These are phyloP conservation scores for Scolopax bukidnonensis DNA, from an alignment of 2,797 vertebrate species.

Conservation along the genomic window DNA sequence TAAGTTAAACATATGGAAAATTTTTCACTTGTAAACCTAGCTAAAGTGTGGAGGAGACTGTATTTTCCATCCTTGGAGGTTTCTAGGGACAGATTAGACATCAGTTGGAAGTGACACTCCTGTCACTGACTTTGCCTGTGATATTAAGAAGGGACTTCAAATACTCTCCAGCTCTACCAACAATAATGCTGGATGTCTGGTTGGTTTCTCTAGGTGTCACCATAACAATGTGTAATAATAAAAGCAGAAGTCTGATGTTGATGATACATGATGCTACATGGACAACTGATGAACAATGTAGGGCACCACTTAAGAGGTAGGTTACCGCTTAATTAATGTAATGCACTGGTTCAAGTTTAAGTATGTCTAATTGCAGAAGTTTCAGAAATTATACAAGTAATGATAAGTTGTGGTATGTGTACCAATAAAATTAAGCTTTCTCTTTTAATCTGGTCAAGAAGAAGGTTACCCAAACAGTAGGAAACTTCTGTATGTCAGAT, in stretches of 20 bases:
- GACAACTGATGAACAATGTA: background rate
- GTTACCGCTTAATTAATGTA: background rate
- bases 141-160: background rate
- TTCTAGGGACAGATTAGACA: background rate
- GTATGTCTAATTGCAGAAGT: background rate
- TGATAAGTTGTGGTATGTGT: background rate
- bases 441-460: background rate
- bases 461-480: background rate
- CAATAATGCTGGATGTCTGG: background rate
- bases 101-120: background rate
- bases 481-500: background rate
- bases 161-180: background rate
- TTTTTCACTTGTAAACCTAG: background rate
- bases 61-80: background rate
- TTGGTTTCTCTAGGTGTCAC: constrained; percentile 38
- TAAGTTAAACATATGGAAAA: background rate
- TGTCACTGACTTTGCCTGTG: background rate
- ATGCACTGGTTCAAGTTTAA: background rate
- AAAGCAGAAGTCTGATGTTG: background rate
- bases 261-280: background rate
- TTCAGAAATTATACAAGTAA: background rate
- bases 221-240: background rate
- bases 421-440: background rate
- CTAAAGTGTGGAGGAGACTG: background rate
- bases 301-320: background rate